Conservation (phyloP, 2,113 vertebrate genomes). For the Nicator chloris region DNA sequence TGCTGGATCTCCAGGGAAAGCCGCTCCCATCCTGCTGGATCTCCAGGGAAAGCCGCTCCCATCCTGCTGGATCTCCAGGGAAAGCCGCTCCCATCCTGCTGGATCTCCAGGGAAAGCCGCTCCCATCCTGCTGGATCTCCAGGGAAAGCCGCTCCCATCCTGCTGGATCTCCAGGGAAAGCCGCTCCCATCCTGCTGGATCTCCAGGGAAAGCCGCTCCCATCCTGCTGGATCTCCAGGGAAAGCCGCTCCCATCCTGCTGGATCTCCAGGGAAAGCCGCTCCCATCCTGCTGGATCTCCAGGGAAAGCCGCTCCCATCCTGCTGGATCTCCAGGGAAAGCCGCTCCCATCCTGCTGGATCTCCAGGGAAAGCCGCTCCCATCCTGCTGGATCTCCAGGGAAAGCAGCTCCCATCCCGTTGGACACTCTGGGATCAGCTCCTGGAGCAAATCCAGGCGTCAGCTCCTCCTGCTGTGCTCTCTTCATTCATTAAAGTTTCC, state of each 20-base stretch:
- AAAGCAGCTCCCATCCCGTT: background rate
- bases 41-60: background rate
- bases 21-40: background rate
- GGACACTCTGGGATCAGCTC: background rate
- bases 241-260: background rate
- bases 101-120: background rate
- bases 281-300: background rate
- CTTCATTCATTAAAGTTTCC: rapidly evolving
- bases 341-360: no score
- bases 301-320: no score
- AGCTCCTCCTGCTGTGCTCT: background rate
- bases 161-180: background rate
- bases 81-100: background rate
- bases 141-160: background rate
- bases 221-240: background rate
- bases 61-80: no score
- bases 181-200: background rate
- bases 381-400: no score
- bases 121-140: background rate
- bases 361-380: no score
- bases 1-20: no score
- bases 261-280: background rate
- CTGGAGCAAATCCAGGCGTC: background rate
- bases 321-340: no score
- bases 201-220: background rate